phyloP scores from a whole-genome alignment of 2,888 invertebrate species.

The Pachymerium ferrugineum region DNA sequence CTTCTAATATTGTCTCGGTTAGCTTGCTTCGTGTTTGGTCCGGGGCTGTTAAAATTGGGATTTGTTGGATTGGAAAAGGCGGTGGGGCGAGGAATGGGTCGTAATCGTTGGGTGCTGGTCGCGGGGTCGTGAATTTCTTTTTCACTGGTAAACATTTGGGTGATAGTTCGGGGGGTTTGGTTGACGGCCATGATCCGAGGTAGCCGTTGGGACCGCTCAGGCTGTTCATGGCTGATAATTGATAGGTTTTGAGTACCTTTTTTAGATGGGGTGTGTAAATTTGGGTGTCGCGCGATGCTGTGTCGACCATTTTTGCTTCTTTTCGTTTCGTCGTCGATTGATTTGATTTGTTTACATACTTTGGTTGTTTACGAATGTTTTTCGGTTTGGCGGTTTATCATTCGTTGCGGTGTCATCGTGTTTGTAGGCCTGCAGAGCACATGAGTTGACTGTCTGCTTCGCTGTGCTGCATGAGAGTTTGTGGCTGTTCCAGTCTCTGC shows the following conservation, averaged over 20 bases:
- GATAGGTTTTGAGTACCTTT: conserved; percentile 44
- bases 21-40: conserved; percentile 77
- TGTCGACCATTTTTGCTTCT: no score
- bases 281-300: background rate
- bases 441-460: no score
- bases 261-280: background rate
- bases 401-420: no score
- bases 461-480: no score
- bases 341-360: no score
- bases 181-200: conserved; percentile 39
- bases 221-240: background rate
- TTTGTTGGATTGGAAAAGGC: conserved; percentile 45
- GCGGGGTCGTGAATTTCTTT: background rate
- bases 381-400: no score
- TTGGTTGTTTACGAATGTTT: no score
- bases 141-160: background rate
- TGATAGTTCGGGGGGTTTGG: conserved; percentile 35
- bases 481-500: no score
- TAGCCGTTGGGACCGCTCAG: background rate
- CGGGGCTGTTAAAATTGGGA: conserved; percentile 72
- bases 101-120: background rate
- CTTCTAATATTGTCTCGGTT: conserved; percentile 82
- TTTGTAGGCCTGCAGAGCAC: no score
- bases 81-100: conserved; percentile 38
- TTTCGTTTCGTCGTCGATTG: no score